Base-by-base conservation (phyloP, 2,888 invertebrate genomes). In the Orthosia cruda region DNA sequence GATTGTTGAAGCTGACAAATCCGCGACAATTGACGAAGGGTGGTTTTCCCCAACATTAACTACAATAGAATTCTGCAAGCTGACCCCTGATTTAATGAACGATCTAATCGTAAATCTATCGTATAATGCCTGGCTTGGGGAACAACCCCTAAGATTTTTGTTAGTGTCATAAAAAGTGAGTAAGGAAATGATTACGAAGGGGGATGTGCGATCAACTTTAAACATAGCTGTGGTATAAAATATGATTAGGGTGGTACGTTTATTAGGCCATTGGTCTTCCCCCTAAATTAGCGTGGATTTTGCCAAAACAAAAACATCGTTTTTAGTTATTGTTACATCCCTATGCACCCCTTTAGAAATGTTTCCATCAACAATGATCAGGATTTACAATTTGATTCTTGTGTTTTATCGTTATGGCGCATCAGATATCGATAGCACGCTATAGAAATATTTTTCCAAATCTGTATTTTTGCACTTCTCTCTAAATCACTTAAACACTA, bases 1-100 rank as follows among this genome's bases (percentile, higher is more conserved):
- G 79, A 83, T 83, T 70, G 47, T 58, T 26, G 68, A 55, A 50
- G 12, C 59, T 65, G 84, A 80, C 81, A 84, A 68, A 80, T 80
- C 52, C 63, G n/a, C 18, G 71, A 58, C 57, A 65, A 58, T 74
- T 59, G 64, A 57, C 26, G 62, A 79, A 64, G 84, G 81, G 81
- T 69, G 40, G 13, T 0, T 18, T 65, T 64, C 71, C 83, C 79
- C 12, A 40, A 59, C 52, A 64, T 64, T 20, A 45, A 23, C 50
- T 47, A 74, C 63, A 72, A 69, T 45, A 63, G 18, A 72, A 69
- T 54, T 59, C 12, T 69, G 32, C 66, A 57, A 66, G 32, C 54
- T 70, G 84, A 79, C 71, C 81, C 74, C 80, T 69, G 67, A 58
- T 84, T 80, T 57, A 68, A 65, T 70, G 26, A 47, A 57, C 26